A percentile compares a stretch with the other conserved stretches of the same genome.
These are phyloP conservation scores for Sturnira hondurensis DNA, from an alignment of 2,113 vertebrate genomes.

Conservation along the genomic window DNA sequence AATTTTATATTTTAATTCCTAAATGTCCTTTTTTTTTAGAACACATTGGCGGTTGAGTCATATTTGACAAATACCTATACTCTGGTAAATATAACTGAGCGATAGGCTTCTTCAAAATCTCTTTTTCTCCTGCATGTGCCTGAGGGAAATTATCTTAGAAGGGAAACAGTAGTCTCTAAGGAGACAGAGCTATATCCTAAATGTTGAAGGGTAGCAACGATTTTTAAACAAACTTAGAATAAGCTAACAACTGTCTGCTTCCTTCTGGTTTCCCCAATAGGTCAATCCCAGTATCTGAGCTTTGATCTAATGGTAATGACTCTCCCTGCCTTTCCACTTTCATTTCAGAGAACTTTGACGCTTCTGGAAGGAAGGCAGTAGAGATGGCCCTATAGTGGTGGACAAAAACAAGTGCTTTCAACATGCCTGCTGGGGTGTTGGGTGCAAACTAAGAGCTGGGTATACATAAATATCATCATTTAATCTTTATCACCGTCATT, in stretches of 20 bases:
- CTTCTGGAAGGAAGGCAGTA: not conserved
- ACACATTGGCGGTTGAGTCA: not conserved
- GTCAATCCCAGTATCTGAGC: not conserved
- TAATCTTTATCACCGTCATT: not conserved
- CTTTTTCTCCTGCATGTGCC: not conserved
- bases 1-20: not conserved
- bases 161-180: constrained; percentile 27
- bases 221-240: constrained; percentile 9
- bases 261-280: not conserved
- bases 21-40: not conserved
- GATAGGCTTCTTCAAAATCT: not conserved
- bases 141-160: constrained; percentile 50
- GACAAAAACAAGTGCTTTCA: not conserved
- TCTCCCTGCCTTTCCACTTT: not conserved
- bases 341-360: not conserved
- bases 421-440: not conserved
- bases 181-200: constrained; percentile 9
- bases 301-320: not conserved
- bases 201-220: not conserved
- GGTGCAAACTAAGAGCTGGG: not conserved
- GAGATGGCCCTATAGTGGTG: not conserved
- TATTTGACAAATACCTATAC: constrained; percentile 38
- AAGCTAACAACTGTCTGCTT: not conserved
- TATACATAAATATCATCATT: not conserved
- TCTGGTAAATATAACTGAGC: constrained; percentile 33